A percentile compares a stretch with the other conserved stretches of the same genome.
Conservation (phyloP, 2,797 vertebrate species). For the Loris lydekkerianus region DNA sequence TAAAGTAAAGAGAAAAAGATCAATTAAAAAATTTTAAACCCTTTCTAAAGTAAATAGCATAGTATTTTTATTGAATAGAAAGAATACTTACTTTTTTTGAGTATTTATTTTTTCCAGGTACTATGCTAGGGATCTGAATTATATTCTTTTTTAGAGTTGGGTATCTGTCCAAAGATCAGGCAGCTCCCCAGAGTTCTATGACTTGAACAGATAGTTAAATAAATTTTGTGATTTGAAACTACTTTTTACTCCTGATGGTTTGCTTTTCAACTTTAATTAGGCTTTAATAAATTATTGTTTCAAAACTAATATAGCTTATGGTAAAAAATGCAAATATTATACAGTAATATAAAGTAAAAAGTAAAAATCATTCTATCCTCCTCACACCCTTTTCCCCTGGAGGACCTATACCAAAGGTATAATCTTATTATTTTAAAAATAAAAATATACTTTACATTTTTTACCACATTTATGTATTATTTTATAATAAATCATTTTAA, state of each 20-base stretch:
- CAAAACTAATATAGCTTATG: background rate
- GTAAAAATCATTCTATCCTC: background rate
- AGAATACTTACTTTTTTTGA: background rate
- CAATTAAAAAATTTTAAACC: slow-evolving; percentile 6
- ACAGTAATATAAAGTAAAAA: background rate
- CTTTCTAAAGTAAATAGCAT: slow-evolving; percentile 5
- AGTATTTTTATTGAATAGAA: slow-evolving; percentile 47
- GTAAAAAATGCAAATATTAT: slow-evolving; percentile 18
- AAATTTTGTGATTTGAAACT: slow-evolving; percentile 13
- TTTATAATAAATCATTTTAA: background rate
- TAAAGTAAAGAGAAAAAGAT: slow-evolving; percentile 9
- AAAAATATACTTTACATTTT: background rate
- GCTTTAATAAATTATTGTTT: slow-evolving; percentile 26
- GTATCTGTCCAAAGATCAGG: background rate
- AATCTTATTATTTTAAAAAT: slow-evolving; percentile 11
- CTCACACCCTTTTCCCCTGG: background rate
- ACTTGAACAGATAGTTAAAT: background rate
- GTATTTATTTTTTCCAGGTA: background rate
- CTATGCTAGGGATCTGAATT: background rate
- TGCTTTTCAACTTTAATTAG: slow-evolving; percentile 40
- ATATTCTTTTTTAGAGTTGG: background rate
- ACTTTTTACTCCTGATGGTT: background rate
- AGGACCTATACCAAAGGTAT: background rate
- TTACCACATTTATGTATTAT: background rate
- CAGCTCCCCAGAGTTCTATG: background rate